A percentile compares a stretch with the other conserved stretches of the same genome.
phyloP scores from a whole-genome alignment of 2,797 vertebrate species.

The Peromyscus attwateri region DNA sequence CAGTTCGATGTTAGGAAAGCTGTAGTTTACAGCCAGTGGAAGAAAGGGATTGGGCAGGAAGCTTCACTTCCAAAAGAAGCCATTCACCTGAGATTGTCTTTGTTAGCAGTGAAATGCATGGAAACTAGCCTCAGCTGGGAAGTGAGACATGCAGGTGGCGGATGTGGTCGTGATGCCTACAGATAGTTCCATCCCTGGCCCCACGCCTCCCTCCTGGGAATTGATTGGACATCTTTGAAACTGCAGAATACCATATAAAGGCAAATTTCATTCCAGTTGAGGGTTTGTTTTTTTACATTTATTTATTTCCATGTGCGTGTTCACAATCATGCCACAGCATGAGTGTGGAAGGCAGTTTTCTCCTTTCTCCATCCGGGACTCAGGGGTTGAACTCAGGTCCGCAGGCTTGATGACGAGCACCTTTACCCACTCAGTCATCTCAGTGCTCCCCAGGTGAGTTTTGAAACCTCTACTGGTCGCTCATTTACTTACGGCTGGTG shows the following conservation, averaged over 20 bases:
- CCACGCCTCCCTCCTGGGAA: fast-evolving
- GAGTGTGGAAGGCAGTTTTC: background rate
- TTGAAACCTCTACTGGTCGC: no score
- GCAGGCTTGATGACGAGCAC: background rate
- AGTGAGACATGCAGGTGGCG: fast-evolving
- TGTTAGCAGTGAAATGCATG: fast-evolving
- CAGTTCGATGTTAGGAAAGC: background rate
- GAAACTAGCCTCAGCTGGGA: fast-evolving
- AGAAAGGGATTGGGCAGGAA: background rate
- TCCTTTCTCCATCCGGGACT: background rate
- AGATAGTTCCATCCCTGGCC: fast-evolving
- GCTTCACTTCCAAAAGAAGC: background rate
- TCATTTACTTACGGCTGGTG: fast-evolving
- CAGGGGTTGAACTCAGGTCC: background rate
- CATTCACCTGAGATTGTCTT: fast-evolving
- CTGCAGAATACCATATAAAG: fast-evolving
- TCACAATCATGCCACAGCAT: background rate
- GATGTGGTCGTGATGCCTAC: fast-evolving
- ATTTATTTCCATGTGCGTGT: background rate
- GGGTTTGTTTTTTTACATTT: background rate
- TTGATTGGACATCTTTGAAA: background rate
- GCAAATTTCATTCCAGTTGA: background rate
- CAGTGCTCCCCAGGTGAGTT: no score
- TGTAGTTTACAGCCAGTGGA: background rate
- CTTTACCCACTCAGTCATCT: background rate